Conservation (phyloP, 1,140 invertebrate species). For the Agrilus planipennis region DNA sequence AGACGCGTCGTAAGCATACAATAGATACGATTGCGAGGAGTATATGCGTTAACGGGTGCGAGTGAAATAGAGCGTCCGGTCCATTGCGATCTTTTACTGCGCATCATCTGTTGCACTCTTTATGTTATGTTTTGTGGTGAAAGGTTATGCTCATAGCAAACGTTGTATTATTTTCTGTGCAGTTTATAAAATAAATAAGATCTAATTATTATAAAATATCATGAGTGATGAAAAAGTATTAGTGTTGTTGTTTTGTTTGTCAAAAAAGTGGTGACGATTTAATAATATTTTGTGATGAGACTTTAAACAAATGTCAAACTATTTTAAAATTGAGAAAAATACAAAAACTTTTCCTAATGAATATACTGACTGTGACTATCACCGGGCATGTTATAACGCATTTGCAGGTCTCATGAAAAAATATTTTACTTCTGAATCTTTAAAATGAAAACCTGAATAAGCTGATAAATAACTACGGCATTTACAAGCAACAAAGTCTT, state of each 20-base stretch:
- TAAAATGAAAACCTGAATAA: conserved; percentile 4
- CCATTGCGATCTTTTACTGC: too few relatives aligned
- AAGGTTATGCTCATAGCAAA: too few relatives aligned
- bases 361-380: conserved; percentile 12
- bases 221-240: conserved; percentile 4
- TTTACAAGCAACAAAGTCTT: too few relatives aligned
- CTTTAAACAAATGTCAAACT: conserved; percentile 12
- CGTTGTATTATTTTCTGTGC: background rate
- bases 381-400: conserved; percentile 11
- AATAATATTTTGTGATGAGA: conserved; percentile 14
- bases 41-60: too few relatives aligned
- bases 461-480: too few relatives aligned
- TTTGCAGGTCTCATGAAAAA: conserved; percentile 14
- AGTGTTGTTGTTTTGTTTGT: conserved; percentile 15
- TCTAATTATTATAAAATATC: background rate
- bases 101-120: too few relatives aligned
- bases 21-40: too few relatives aligned
- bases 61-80: too few relatives aligned
- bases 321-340: conserved; percentile 11
- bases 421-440: conserved; percentile 6
- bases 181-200: background rate
- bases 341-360: conserved; percentile 14
- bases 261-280: conserved; percentile 10
- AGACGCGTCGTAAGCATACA: background rate
- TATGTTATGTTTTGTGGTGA: too few relatives aligned